Percentiles rank a stretch among this genome's conserved stretches.
Conservation (phyloP, 2,888 invertebrate genomes). For the Elaeidobius kamerunicus region DNA sequence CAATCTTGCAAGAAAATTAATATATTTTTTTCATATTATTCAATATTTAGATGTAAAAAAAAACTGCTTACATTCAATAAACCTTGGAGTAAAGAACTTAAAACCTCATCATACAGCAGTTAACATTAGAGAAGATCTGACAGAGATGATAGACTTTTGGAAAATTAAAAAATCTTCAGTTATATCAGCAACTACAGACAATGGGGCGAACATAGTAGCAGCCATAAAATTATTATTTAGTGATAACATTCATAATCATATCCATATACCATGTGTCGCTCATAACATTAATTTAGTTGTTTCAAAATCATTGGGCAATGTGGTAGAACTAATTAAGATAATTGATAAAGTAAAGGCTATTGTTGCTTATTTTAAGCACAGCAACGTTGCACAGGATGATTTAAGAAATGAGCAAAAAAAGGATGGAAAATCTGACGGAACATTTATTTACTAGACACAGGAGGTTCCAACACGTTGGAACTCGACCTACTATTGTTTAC, state of each 20-base stretch:
- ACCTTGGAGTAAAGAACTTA: slow-evolving; percentile 5
- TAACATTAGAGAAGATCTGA: slow-evolving; percentile 2
- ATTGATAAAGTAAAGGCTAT: slow-evolving; percentile 11
- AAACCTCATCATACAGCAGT: slow-evolving; percentile 9
- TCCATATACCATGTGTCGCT: slow-evolving; percentile 10
- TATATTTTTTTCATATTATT: neutral
- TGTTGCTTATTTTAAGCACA: slow-evolving; percentile 15
- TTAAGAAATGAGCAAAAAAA: slow-evolving; percentile 9
- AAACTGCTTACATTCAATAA: neutral
- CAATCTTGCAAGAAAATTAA: neutral
- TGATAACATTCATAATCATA: neutral
- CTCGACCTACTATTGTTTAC: slow-evolving; percentile 12
- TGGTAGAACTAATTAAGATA: neutral
- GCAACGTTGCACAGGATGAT: slow-evolving; percentile 10
- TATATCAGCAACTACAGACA: slow-evolving; percentile 9
- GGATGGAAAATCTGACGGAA: slow-evolving; percentile 12
- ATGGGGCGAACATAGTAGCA: slow-evolving; percentile 8
- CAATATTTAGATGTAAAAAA: slow-evolving; percentile 8
- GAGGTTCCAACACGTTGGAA: slow-evolving; percentile 10
- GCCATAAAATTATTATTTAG: slow-evolving; percentile 3
- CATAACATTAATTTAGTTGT: slow-evolving; percentile 5
- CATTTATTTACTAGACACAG: slow-evolving; percentile 8
- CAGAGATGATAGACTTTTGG: neutral
- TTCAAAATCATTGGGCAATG: slow-evolving; percentile 2
- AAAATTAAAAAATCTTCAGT: neutral